Evolutionary conservation across 2,888 invertebrate genomes (phyloP).

Genomic region (Cepaea hortensis): DNA sequence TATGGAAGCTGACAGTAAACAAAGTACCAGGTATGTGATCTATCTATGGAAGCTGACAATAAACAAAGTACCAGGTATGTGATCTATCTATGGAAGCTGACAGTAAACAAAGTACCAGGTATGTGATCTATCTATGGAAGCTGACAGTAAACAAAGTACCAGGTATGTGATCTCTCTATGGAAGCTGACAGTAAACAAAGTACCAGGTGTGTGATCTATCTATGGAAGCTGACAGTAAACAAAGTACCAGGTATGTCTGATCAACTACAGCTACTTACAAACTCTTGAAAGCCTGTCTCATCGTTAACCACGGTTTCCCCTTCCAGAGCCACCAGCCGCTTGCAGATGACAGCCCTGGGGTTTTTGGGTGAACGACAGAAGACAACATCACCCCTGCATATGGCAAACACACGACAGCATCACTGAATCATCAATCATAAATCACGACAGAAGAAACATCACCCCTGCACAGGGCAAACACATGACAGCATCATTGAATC

Average conservation of each 20-base stretch:
- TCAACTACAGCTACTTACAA: constrained; percentile 33
- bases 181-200: neutral
- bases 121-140: too few species aligned
- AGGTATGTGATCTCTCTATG: neutral
- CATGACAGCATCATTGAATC: too few species aligned
- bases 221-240: neutral
- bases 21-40: too few species aligned
- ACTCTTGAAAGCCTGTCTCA: constrained; percentile 43
- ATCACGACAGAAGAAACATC: too few species aligned
- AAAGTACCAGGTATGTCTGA: neutral
- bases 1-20: too few species aligned
- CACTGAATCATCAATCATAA: neutral
- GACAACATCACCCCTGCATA: constrained; percentile 87
- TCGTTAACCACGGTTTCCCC: constrained; percentile 64
- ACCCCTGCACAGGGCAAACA: too few species aligned
- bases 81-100: too few species aligned
- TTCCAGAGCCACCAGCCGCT: constrained; percentile 81
- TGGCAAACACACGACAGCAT: neutral
- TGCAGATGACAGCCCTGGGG: constrained; percentile 89
- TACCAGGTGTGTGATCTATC: too few species aligned
- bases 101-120: too few species aligned
- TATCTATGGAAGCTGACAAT: too few species aligned
- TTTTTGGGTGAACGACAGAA: constrained; percentile 89
- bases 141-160: neutral
- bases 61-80: too few species aligned